Conservation (phyloP, 2,113 vertebrate genomes). For the Pipra filicauda region DNA sequence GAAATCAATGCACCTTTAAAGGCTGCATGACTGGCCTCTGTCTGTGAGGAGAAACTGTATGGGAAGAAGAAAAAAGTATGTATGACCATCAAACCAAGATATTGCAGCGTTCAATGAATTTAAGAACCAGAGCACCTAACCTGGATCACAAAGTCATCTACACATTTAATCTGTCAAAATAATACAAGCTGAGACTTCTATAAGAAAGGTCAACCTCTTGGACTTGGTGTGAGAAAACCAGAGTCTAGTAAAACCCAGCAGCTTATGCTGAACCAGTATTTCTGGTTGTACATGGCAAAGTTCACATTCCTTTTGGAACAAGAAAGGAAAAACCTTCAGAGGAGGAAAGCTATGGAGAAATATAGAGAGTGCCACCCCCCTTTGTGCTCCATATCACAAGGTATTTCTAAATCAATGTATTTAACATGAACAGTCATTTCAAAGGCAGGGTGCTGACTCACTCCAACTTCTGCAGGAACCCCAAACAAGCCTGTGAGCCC, state of each 20-base stretch:
- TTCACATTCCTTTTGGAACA: neutral
- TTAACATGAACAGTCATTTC: neutral
- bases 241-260: neutral
- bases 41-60: neutral
- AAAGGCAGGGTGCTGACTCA: neutral
- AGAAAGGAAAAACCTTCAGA: neutral
- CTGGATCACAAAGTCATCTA: neutral
- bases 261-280: neutral
- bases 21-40: neutral
- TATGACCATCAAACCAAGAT: neutral
- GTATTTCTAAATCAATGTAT: neutral
- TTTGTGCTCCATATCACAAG: neutral
- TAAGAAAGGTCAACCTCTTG: neutral
- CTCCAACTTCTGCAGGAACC: fast-evolving
- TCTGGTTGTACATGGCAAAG: neutral
- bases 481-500: neutral
- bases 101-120: neutral
- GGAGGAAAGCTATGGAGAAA: neutral
- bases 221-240: neutral
- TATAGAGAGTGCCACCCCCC: neutral
- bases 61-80: neutral
- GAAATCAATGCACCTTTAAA: neutral
- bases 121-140: neutral
- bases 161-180: neutral
- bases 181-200: neutral